Conservation (phyloP, 2,888 invertebrate species). For the Pandemis heparana region DNA sequence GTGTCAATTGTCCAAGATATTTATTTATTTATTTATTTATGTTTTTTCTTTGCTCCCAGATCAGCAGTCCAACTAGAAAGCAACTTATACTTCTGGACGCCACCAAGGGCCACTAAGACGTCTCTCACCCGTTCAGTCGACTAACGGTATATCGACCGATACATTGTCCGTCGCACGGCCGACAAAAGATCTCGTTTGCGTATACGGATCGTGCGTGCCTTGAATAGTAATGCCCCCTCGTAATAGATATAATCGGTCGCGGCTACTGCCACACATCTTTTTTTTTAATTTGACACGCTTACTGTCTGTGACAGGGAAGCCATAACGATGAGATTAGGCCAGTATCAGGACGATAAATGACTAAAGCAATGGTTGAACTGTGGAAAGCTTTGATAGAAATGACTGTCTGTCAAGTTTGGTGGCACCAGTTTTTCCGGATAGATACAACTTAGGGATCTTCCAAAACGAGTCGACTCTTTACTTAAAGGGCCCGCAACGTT, state of each 20-base stretch:
- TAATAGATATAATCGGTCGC: conserved; percentile 82
- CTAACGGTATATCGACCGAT: conserved; percentile 27
- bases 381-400: neutral
- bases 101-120: conserved; percentile 27
- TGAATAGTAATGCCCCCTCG: conserved; percentile 80
- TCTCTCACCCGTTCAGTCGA: conserved; percentile 3
- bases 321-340: neutral
- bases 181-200: conserved; percentile 83
- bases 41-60: too few relatives aligned
- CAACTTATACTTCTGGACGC: neutral
- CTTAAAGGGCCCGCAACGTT: too few relatives aligned
- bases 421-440: too few relatives aligned
- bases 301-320: conserved; percentile 38
- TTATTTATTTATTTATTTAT: too few relatives aligned
- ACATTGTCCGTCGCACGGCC: conserved; percentile 52
- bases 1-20: too few relatives aligned
- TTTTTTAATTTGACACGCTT: conserved; percentile 52
- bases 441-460: too few relatives aligned
- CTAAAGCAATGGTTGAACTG: neutral
- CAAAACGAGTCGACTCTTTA: too few relatives aligned
- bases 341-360: neutral
- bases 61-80: too few relatives aligned
- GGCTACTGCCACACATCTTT: conserved; percentile 61
- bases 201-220: conserved; percentile 79
- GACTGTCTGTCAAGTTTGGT: too few relatives aligned